Conservation (phyloP, 2,888 invertebrate species). For the Steinernema hermaphroditum region DNA sequence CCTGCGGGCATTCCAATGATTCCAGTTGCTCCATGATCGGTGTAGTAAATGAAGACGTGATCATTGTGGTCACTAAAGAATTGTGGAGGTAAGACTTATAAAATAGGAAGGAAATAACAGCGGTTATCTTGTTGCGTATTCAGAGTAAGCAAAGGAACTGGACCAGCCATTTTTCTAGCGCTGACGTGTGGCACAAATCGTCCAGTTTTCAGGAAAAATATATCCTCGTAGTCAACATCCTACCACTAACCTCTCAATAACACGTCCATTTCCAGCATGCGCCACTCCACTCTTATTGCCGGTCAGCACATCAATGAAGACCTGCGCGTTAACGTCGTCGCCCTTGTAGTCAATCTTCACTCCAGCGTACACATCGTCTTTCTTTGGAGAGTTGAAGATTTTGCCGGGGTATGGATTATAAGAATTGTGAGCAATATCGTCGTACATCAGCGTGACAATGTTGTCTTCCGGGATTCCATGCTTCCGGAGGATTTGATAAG, state of each 20-base stretch:
- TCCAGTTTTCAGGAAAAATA: too few species aligned
- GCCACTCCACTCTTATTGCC: slow-evolving; percentile 70
- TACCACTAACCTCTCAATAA: slow-evolving; percentile 67
- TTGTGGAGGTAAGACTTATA: slow-evolving; percentile 60
- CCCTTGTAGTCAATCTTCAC: slow-evolving; percentile 72
- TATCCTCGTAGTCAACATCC: too few species aligned
- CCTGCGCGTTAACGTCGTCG: slow-evolving; percentile 71
- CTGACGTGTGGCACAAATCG: too few species aligned
- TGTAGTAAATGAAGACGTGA: slow-evolving; percentile 72
- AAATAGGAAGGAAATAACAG: too few species aligned
- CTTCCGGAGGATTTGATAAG: slow-evolving; percentile 70
- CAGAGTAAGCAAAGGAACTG: too few species aligned
- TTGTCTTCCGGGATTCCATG: slow-evolving; percentile 71
- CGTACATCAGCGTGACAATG: slow-evolving; percentile 73
- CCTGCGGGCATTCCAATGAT: slow-evolving; percentile 70
- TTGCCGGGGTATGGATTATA: slow-evolving; percentile 72
- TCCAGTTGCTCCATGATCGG: slow-evolving; percentile 73
- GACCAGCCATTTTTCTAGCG: too few species aligned
- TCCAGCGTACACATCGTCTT: slow-evolving; percentile 72
- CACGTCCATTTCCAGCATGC: slow-evolving; percentile 70
- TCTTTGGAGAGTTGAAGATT: slow-evolving; percentile 72
- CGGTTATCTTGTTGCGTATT: too few species aligned
- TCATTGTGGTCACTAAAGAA: slow-evolving; percentile 69
- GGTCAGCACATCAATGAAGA: slow-evolving; percentile 71
- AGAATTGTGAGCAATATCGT: slow-evolving; percentile 71